phyloP scores from a whole-genome alignment of 2,888 invertebrate genomes.

The Abscondita cerata region DNA sequence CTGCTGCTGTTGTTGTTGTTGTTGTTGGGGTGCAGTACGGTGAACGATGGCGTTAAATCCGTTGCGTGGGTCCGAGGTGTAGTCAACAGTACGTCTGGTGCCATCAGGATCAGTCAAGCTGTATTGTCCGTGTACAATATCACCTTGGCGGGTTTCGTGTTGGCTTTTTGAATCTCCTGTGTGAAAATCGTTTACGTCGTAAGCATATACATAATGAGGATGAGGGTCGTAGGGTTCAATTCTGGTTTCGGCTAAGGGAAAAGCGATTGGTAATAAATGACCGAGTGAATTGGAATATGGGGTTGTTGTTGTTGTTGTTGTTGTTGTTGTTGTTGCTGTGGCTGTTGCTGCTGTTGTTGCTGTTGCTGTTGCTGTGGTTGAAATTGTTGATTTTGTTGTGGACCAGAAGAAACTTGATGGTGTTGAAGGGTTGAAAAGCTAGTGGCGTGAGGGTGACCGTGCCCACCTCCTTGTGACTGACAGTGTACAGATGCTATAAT shows the following conservation, averaged over 20 bases:
- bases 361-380: background rate
- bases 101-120: constrained; percentile 55
- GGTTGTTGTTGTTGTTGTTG: no score
- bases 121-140: constrained; percentile 55
- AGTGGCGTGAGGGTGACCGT: constrained; percentile 39
- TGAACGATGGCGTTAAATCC: constrained; percentile 55
- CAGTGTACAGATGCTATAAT: constrained; percentile 36
- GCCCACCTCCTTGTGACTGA: constrained; percentile 35
- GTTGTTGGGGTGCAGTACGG: constrained; percentile 44
- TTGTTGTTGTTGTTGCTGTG: no score
- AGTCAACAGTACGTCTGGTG: constrained; percentile 53
- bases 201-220: constrained; percentile 54
- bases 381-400: constrained; percentile 23
- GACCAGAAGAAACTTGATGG: constrained; percentile 40
- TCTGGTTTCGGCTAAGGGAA: constrained; percentile 43
- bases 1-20: constrained; percentile 11
- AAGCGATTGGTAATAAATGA: constrained; percentile 42
- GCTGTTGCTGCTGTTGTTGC: constrained; percentile 19
- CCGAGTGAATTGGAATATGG: constrained; percentile 34
- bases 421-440: constrained; percentile 47
- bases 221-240: constrained; percentile 55
- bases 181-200: constrained; percentile 54
- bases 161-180: constrained; percentile 57
- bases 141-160: constrained; percentile 53
- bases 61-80: constrained; percentile 51